These are phyloP conservation scores for Lutjanus argentimaculatus DNA, from an alignment of 2,797 vertebrate species.

Conservation along the genomic window DNA sequence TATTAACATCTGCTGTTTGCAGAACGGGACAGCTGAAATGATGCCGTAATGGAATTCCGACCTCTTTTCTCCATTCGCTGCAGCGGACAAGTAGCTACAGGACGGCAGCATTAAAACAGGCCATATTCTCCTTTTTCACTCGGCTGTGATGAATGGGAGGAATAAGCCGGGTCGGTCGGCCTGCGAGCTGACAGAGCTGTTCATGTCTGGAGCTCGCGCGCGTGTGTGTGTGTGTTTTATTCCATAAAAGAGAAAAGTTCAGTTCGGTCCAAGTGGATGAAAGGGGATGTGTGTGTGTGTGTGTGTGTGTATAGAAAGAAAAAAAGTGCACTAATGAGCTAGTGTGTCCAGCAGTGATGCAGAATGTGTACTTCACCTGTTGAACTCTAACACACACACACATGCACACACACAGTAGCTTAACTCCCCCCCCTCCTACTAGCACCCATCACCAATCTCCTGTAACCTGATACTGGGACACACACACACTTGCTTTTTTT, in stretches of 20 bases:
- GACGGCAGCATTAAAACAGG: constrained; percentile 18
- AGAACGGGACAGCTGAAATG: constrained; percentile 21
- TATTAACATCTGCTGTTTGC: constrained; percentile 50
- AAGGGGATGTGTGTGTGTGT: not conserved
- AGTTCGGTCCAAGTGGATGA: constrained; percentile 39
- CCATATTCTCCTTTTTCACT: constrained; percentile 34
- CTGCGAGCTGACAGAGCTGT: constrained; percentile 17
- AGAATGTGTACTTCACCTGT: constrained; percentile 62
- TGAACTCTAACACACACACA: constrained; percentile 54
- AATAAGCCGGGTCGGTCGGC: constrained; percentile 32
- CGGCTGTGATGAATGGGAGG: constrained; percentile 55
- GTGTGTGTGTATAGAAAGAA: not conserved
- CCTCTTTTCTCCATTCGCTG: constrained; percentile 4
- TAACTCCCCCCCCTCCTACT: constrained; percentile 10
- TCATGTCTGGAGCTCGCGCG: constrained; percentile 43
- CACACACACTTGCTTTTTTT: constrained; percentile 45
- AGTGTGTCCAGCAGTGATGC: constrained; percentile 45
- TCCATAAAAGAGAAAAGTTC: constrained; percentile 48
- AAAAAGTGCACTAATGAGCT: constrained; percentile 35
- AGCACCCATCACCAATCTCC: constrained; percentile 55
- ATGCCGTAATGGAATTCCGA: constrained; percentile 51
- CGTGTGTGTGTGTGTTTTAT: constrained; percentile 7
- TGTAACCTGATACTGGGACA: constrained; percentile 62
- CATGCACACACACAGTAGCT: constrained; percentile 57
- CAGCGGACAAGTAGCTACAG: constrained; percentile 52